Evolutionary conservation across 2,888 invertebrate genomes (phyloP), one percentile per base, ranked within the genome.

Genomic region (Dinocampus coccinellae): DNA sequence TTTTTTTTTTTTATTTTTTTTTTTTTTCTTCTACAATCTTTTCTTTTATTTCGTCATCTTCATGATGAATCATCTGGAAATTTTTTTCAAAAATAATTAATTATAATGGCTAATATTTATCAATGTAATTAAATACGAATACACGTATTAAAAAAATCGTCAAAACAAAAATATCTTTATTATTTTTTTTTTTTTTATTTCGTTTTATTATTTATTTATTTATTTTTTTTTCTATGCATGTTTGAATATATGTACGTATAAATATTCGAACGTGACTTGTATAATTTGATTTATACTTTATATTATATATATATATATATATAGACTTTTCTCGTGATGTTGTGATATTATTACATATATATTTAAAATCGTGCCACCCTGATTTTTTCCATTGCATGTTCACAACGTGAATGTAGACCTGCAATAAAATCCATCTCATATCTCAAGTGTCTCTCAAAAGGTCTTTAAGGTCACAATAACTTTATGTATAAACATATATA

Each of bases 361-460:
- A 10, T 65, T n/a, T 24, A 36, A 55, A 65, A 52, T 69, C 69
- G 69, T 69, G 69, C 69, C 52, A 53, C 24, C 24, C 62, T 62
- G 73, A 69, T 69, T 75, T 74, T 74, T 75, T 61, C 73, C 68
- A 76, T 75, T 73, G 70, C 73, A 76, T 74, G 74, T 69, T 67
- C 34, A 66, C 69, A 61, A 75, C 75, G 75, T 52, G 76, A 72
- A 61, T 64, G 67, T 61, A 61, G 61, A 34, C 67, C 72, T 67
- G 74, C 60, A 60, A 72, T 72, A 73, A 75, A 75, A 73, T 73
- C 75, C 61, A 70, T 73, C 73, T 65, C 70, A 53, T 60, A 73
- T 73, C 60, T 42, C 20, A 2, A 13, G 34, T 36, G 58, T 58
- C 58, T 58, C 58, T 29, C 11, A 57, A 26, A 22, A 20, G 29